Percentiles rank a stretch among this genome's conserved stretches.
These are phyloP conservation scores for Himalopsyche tibetana DNA, from an alignment of 2,888 invertebrate species.

Conservation along the genomic window DNA sequence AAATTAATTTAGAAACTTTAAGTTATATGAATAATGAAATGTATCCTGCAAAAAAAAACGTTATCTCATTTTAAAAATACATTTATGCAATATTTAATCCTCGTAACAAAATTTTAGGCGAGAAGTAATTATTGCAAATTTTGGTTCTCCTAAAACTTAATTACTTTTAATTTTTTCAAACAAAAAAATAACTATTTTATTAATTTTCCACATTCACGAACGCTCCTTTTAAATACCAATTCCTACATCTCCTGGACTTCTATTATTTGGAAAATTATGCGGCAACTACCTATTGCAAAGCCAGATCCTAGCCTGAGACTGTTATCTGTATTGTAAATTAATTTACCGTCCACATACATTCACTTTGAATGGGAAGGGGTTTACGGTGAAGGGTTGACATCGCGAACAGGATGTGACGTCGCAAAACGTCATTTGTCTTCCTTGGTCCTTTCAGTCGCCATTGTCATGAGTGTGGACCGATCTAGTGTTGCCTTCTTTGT, in stretches of 20 bases:
- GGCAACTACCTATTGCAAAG: slow-evolving; percentile 2
- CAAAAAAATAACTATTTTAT: too few species aligned
- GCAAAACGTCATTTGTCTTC: slow-evolving; percentile 62
- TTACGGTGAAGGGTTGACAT: slow-evolving; percentile 59
- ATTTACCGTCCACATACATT: slow-evolving; percentile 55
- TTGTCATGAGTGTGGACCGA: slow-evolving; percentile 58
- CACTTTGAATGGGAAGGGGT: slow-evolving; percentile 51
- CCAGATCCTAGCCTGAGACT: slow-evolving; percentile 42
- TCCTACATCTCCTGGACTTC: not conserved
- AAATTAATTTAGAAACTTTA: too few species aligned
- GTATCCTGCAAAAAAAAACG: too few species aligned
- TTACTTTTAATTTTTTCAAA: too few species aligned
- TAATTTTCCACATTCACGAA: too few species aligned
- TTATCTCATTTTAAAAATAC: too few species aligned
- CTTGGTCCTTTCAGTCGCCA: slow-evolving; percentile 51
- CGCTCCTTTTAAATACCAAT: not conserved
- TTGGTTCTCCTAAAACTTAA: too few species aligned
- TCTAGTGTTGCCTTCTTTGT: slow-evolving; percentile 30
- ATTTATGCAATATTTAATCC: too few species aligned
- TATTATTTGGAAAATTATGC: slow-evolving; percentile 29
- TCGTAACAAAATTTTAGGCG: too few species aligned
- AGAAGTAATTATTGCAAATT: too few species aligned
- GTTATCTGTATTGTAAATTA: slow-evolving; percentile 62
- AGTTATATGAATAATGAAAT: too few species aligned
- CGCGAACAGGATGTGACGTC: slow-evolving; percentile 59